Evolutionary conservation across 2,113 vertebrate genomes (phyloP), one percentile per base, ranked within the genome.

Genomic region (Columba livia): DNA sequence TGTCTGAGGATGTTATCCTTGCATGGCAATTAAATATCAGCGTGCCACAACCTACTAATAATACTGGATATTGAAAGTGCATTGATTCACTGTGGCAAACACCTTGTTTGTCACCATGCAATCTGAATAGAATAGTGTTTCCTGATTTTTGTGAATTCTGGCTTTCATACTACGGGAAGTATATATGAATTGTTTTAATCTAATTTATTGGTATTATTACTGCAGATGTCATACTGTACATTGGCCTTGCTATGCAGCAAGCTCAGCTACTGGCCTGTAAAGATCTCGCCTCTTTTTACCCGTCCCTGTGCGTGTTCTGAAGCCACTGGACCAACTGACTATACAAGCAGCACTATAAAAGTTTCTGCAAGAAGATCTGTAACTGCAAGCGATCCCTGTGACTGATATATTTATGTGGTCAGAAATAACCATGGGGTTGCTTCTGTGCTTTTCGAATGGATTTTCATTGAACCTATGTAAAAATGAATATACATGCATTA

Each of bases 401-500:
- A 51, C 61, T 74, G 88, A 67, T 94, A 79, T 88, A 88, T 97
- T 96, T 98, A 90, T 97, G 92, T 96, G 96, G 97, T 97, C 95
- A 93, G 88, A 94, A 91, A 94, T 95, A 97, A 94, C 74, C 91
- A 57, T 4, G 64, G 90, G 92, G 93, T 91, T 96, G 93, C 97
- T 97, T 97, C 96, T 97, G 94, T 97, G 97, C 98, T 98, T 97
- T 85, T 94, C 96, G 91, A 94, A 93, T 95, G 94, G 32, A 48
- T 60, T 97, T 96, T 97, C 90, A 90, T 29, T 95, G 79, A 97
- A 62, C 79, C 44, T 97, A 36, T 98, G 95, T 98, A 96, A 94
- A 97, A 94, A 93, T 96, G 92, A 98, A 96, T 98, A 98, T 97
- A 97, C 96, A 96, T 96, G 88, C 94, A 96, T 98, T 98, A 98